Conservation (phyloP, 30 jellyfish, hydroid and myxozoan species). For the Morbakka virulenta region DNA sequence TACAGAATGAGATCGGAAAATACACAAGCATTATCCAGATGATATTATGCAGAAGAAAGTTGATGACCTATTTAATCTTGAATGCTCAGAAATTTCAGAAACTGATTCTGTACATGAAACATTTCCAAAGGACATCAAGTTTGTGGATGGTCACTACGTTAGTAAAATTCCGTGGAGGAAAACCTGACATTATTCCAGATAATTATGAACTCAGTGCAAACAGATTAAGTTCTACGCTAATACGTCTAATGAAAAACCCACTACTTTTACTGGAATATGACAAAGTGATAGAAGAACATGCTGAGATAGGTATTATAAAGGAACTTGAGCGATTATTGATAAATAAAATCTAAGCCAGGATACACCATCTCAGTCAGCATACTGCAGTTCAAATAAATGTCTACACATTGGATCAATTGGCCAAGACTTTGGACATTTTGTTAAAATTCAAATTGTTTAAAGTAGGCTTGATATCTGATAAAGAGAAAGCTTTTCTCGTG, state of each 20-base stretch:
- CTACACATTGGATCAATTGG: slow-evolving; percentile 3
- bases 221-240: slow-evolving; percentile 18
- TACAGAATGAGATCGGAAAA: too few relatives aligned
- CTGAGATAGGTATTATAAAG: not conserved
- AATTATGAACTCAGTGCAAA: slow-evolving; percentile 10
- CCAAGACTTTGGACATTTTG: slow-evolving; percentile 11
- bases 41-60: not conserved
- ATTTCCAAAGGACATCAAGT: slow-evolving; percentile 4
- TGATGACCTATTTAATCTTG: slow-evolving; percentile 15
- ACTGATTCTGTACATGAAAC: slow-evolving; percentile 5
- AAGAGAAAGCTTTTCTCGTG: not conserved
- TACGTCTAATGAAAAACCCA: not conserved
- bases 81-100: slow-evolving; percentile 13
- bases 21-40: too few relatives aligned
- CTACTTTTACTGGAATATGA: slow-evolving; percentile 5
- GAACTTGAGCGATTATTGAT: slow-evolving; percentile 5
- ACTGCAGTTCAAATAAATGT: slow-evolving; percentile 15
- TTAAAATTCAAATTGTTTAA: not conserved
- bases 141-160: slow-evolving; percentile 8
- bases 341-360: not conserved
- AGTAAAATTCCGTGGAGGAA: slow-evolving; percentile 10
- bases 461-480: not conserved
- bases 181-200: slow-evolving; percentile 23
- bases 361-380: slow-evolving; percentile 11
- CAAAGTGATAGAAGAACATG: slow-evolving; percentile 21